Evolutionary conservation across 2,888 invertebrate genomes (phyloP), one percentile per base, ranked within the genome.

Genomic region (Rhagonycha fulva): DNA sequence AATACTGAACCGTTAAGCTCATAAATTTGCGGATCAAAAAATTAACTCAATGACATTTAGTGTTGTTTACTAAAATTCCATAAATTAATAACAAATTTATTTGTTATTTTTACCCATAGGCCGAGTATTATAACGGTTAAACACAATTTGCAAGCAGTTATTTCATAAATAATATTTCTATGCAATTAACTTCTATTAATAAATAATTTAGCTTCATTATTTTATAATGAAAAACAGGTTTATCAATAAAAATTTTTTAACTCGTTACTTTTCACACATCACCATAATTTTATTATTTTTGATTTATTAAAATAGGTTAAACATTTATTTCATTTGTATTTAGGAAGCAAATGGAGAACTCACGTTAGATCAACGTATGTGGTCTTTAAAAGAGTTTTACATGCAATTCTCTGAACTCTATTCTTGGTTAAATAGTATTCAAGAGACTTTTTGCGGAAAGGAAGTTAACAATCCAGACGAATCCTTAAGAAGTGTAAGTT

Each of bases 341-440:
- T 88, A 94, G 94, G 94, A 94, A 89, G 93, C 93, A 79, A 93
- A 93, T 88, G 93, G 93, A 83, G 95, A 95, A 88, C 89, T 95
- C 84, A 90, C 91, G 74, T 90, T 91, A 85, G 91, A 92, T 85
- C 91, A 91, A 82, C 91, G 84, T 88, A 92, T 89, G 83, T 95
- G 95, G 93, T 94, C 93, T 77, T 91, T 94, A 81, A 92, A 90
- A 80, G 94, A 95, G 89, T 93, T 95, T 84, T 91, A 93, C 79
- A 89, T 93, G 68, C 95, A 95, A 89, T 95, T 95, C 89, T 92
- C 92, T 80, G 94, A 95, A 87, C 91, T 96, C 84, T 94, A 94
- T 87, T 93, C 93, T 84, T 95, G 95, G 95, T 90, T 95, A 83
- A 93, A 92, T 82, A 92, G 93, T 84, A 92, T 95, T 83, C 94